These are phyloP conservation scores for Sebastes oblongus DNA, from an alignment of 2,797 vertebrate species.

Conservation along the genomic window DNA sequence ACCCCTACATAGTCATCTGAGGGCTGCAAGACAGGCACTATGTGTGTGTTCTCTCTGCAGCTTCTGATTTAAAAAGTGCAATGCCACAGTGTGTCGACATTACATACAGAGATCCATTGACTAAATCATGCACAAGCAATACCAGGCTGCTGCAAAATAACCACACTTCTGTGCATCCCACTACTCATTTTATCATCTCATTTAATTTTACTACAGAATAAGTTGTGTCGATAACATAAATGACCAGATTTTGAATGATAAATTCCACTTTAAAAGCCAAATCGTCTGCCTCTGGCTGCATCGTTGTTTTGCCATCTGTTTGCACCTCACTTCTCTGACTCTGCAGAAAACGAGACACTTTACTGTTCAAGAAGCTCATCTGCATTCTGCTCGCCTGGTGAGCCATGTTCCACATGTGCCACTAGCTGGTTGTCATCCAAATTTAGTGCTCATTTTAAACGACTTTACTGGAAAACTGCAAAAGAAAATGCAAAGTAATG, in stretches of 20 bases:
- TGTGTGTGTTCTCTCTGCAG: background rate
- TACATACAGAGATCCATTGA: background rate
- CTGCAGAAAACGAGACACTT: background rate
- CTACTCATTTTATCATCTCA: background rate
- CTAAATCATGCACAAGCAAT: background rate
- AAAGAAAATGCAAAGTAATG: background rate
- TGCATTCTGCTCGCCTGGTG: background rate
- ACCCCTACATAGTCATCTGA: background rate
- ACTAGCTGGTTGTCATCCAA: background rate
- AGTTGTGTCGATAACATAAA: background rate
- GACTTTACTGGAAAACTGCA: background rate
- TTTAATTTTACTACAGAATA: background rate
- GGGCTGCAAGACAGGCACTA: background rate
- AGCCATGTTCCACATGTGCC: background rate
- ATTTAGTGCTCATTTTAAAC: background rate
- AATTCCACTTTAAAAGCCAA: background rate
- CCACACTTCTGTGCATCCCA: background rate
- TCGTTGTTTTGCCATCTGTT: conserved; percentile 25
- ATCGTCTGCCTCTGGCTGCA: background rate
- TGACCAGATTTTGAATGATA: background rate
- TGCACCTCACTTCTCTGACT: conserved; percentile 3
- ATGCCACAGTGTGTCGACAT: background rate
- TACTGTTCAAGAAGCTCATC: background rate
- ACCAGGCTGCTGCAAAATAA: background rate
- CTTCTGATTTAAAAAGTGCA: background rate